phyloP scores from a whole-genome alignment of 2,113 vertebrate genomes.

The Microcebus jonahi region DNA sequence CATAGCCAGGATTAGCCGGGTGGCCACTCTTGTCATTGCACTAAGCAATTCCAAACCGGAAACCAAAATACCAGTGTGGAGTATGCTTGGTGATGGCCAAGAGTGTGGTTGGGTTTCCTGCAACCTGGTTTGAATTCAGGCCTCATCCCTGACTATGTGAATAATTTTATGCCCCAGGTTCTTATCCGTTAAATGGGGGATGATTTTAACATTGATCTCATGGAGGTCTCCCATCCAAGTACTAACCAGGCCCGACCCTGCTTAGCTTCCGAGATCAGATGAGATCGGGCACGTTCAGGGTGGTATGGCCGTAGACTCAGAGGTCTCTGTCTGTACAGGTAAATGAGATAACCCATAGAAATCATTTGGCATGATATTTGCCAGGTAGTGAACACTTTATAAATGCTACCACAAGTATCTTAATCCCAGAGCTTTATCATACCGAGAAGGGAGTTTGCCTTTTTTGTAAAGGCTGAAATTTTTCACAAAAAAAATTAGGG shows the following conservation, averaged over 20 bases:
- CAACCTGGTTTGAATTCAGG: background rate
- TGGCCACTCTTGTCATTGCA: background rate
- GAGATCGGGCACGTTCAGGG: no score
- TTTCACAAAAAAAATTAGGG: background rate
- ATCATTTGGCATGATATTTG: background rate
- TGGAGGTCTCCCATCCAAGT: no score
- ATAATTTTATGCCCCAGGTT: background rate
- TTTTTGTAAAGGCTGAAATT: background rate
- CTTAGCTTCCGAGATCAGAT: no score
- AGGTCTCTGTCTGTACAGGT: background rate
- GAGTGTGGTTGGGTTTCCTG: background rate
- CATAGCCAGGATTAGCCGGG: background rate
- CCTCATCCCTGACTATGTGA: background rate
- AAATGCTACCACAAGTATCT: background rate
- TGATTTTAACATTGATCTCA: slow-evolving; percentile 1
- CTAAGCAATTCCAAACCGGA: background rate
- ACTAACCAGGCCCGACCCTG: no score
- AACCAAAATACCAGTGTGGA: background rate
- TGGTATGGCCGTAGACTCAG: no score
- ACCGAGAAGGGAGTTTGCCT: background rate
- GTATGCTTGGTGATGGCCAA: background rate
- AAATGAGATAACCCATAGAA: background rate
- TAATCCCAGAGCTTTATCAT: background rate
- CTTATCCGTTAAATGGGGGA: background rate
- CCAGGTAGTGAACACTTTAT: background rate